Conservation (phyloP, 2,797 vertebrate species). For the Margarornis squamiger region DNA sequence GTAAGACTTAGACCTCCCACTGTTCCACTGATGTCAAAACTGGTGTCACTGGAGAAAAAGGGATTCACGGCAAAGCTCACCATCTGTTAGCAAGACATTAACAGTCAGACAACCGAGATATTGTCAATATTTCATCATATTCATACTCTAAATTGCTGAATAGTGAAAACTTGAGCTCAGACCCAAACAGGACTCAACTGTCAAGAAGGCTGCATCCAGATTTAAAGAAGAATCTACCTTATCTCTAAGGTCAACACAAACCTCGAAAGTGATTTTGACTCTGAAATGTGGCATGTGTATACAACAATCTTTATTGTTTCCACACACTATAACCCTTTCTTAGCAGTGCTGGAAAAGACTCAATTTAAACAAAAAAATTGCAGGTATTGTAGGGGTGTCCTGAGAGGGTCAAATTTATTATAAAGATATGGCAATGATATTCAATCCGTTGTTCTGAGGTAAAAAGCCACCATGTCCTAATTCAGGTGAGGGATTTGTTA, state of each 20-base stretch:
- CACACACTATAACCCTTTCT: not conserved
- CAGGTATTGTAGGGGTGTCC: not conserved
- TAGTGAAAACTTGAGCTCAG: not conserved
- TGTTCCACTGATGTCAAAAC: slow-evolving; percentile 80
- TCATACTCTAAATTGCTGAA: not conserved
- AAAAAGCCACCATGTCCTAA: not conserved
- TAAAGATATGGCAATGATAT: not conserved
- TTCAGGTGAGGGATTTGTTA: not conserved
- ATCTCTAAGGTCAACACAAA: not conserved
- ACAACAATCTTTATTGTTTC: not conserved
- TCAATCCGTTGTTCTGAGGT: not conserved
- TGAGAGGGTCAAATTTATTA: not conserved
- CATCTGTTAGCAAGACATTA: slow-evolving; percentile 81
- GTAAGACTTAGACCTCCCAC: slow-evolving; percentile 88
- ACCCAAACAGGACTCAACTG: not conserved
- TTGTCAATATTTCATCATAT: not conserved
- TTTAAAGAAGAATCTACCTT: not conserved
- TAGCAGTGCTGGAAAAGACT: not conserved
- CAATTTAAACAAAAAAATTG: not conserved
- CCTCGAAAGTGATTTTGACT: not conserved
- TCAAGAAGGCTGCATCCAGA: not conserved
- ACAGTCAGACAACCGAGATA: not conserved
- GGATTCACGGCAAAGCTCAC: slow-evolving; percentile 90
- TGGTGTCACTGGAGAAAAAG: slow-evolving; percentile 77
- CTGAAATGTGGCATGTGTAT: not conserved